Conservation (phyloP, 2,888 invertebrate species). For the Xanthostigma xanthostigma region DNA sequence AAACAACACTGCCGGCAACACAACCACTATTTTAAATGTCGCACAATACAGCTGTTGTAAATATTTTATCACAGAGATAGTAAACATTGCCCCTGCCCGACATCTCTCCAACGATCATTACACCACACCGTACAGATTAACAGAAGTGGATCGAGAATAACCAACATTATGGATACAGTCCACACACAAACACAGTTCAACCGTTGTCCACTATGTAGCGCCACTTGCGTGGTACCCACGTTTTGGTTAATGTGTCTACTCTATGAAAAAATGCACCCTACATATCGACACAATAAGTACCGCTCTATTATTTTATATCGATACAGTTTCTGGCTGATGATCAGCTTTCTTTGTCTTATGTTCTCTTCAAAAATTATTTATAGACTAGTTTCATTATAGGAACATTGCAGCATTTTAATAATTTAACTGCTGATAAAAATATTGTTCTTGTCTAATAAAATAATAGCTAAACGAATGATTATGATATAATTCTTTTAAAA, state of each 20-base stretch:
- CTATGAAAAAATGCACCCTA: too few species aligned
- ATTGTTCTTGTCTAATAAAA: not conserved
- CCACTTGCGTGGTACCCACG: too few species aligned
- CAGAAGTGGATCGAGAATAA: too few species aligned
- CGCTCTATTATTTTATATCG: too few species aligned
- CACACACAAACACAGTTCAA: too few species aligned
- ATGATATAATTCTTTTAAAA: conserved; percentile 1
- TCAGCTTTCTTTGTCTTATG: conserved; percentile 6
- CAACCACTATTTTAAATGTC: conserved; percentile 15
- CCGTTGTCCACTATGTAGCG: too few species aligned
- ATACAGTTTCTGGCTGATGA: conserved; percentile 11
- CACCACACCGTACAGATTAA: not conserved
- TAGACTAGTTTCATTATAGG: conserved; percentile 35
- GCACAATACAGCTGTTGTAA: conserved; percentile 27
- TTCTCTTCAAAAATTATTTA: conserved; percentile 12
- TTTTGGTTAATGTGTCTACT: too few species aligned
- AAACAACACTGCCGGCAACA: not conserved
- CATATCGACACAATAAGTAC: too few species aligned
- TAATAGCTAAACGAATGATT: conserved; percentile 1
- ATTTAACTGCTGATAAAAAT: conserved; percentile 2
- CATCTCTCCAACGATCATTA: conserved; percentile 1
- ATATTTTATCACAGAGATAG: conserved; percentile 26
- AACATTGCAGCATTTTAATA: conserved; percentile 26
- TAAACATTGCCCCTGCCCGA: conserved; percentile 30
- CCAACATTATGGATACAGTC: too few species aligned